phyloP scores from a whole-genome alignment of 1,140 invertebrate genomes.

The Drosophila bocki region DNA sequence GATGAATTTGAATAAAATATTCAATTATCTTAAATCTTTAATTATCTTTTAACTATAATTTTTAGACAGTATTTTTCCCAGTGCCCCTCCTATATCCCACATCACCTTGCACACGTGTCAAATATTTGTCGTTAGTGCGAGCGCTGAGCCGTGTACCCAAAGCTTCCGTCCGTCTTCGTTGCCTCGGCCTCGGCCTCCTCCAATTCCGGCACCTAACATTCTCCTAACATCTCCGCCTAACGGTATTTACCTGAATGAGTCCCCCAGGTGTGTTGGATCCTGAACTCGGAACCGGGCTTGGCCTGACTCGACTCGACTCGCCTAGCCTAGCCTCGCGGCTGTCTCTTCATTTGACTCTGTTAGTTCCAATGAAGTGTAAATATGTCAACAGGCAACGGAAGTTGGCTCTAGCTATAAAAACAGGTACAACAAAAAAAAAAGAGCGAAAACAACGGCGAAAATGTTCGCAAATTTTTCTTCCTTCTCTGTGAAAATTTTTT shows the following conservation, averaged over 20 bases:
- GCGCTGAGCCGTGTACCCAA: constrained; percentile 41
- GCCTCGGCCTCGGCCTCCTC: constrained; percentile 11
- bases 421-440: constrained; percentile 40
- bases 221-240: neutral
- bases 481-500: neutral
- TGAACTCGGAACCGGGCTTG: constrained; percentile 4
- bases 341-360: constrained; percentile 78
- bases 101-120: constrained; percentile 51
- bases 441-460: constrained; percentile 38
- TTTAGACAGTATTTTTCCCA: neutral
- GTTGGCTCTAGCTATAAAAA: constrained; percentile 65
- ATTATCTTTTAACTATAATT: neutral
- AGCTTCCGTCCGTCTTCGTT: constrained; percentile 41
- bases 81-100: neutral
- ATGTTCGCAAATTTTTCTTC: constrained; percentile 44
- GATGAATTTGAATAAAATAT: no score
- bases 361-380: constrained; percentile 79
- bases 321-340: constrained; percentile 52
- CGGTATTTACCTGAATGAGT: constrained; percentile 60
- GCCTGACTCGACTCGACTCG: constrained; percentile 25
- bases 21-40: no score
- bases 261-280: constrained; percentile 47
- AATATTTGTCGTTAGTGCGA: constrained; percentile 75
- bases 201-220: neutral
- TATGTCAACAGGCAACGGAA: constrained; percentile 82